Conservation (phyloP, 2,888 invertebrate species). For the Eristalis arbustorum region DNA sequence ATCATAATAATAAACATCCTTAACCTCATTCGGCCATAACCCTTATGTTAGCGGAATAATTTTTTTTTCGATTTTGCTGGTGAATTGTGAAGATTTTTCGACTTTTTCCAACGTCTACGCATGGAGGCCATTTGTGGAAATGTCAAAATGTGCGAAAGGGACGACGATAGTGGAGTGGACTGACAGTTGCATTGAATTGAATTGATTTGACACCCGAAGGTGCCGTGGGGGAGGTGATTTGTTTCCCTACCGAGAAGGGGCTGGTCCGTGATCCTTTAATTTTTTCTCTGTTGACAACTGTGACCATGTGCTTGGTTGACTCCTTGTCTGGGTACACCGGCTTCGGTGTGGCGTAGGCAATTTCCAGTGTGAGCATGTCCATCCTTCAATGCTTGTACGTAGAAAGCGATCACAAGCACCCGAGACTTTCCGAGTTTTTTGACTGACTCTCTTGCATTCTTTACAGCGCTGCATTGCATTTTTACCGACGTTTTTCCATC, state of each 20-base stretch:
- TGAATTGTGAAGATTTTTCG: slow-evolving; percentile 32
- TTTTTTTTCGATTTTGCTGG: slow-evolving; percentile 37
- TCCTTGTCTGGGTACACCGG: background rate
- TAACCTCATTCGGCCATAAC: slow-evolving; percentile 68
- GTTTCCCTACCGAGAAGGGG: background rate
- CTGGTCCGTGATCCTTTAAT: background rate
- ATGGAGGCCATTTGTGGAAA: slow-evolving; percentile 45
- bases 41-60: slow-evolving; percentile 35
- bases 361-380: background rate
- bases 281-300: background rate
- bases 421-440: no score
- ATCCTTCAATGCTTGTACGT: background rate
- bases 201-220: background rate
- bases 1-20: slow-evolving; percentile 67
- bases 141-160: slow-evolving; percentile 36
- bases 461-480: no score
- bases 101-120: background rate
- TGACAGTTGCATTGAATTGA: background rate
- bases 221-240: background rate
- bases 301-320: background rate
- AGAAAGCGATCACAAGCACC: no score
- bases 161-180: background rate
- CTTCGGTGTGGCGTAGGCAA: background rate
- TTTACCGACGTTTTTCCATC: background rate
- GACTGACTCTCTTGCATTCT: no score